Percentiles rank a stretch among this genome's conserved stretches.
phyloP scores from a whole-genome alignment of 2,113 vertebrate genomes.

The Gobiocypris rarus region DNA sequence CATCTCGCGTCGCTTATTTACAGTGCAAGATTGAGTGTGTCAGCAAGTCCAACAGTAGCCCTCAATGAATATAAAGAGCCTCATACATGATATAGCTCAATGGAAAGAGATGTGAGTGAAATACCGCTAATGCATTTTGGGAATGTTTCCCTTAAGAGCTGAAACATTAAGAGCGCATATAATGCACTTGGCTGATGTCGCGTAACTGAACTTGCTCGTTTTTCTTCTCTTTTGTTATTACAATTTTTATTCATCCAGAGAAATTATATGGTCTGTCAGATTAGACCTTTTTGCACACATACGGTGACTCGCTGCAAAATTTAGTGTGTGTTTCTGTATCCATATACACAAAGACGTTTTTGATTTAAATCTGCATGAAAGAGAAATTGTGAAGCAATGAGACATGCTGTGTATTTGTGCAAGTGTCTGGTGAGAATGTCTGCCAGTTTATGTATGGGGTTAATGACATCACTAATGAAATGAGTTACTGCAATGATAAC shows the following conservation, averaged over 20 bases:
- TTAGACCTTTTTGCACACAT: slow-evolving; percentile 13
- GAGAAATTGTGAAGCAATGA: not conserved
- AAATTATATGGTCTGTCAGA: slow-evolving; percentile 9
- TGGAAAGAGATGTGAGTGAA: not conserved
- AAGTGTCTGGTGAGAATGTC: slow-evolving; percentile 20
- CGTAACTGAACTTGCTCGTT: slow-evolving; percentile 17
- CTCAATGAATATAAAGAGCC: slow-evolving; percentile 42
- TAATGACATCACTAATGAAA: slow-evolving; percentile 54
- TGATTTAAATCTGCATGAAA: not conserved
- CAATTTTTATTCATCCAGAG: slow-evolving; percentile 25
- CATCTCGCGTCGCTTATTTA: slow-evolving; percentile 32
- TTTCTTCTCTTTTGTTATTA: slow-evolving; percentile 34
- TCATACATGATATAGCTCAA: slow-evolving; percentile 43
- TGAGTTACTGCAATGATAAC: slow-evolving; percentile 36
- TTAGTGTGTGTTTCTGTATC: slow-evolving; percentile 12
- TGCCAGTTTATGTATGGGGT: slow-evolving; percentile 34
- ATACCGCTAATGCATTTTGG: slow-evolving; percentile 19
- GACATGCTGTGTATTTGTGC: slow-evolving; percentile 27
- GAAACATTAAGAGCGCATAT: slow-evolving; percentile 10
- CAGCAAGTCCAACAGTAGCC: slow-evolving; percentile 34
- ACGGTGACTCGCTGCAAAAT: slow-evolving; percentile 21
- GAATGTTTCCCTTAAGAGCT: slow-evolving; percentile 8
- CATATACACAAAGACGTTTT: not conserved
- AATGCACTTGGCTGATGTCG: slow-evolving; percentile 14
- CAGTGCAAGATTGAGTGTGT: slow-evolving; percentile 32